Conservation (phyloP, 2,888 invertebrate species). For the Teleiodes luculella region DNA sequence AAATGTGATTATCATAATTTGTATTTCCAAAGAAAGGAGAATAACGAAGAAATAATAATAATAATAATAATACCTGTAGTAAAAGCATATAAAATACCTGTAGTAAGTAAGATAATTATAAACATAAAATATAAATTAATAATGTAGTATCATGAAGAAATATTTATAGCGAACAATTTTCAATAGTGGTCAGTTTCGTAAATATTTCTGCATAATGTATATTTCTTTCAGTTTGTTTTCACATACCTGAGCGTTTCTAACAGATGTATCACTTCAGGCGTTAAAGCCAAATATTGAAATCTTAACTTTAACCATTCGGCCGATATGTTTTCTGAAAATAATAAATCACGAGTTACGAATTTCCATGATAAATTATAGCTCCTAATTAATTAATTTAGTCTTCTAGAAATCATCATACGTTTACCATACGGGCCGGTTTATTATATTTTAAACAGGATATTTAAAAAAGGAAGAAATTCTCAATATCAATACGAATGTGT, state of each 20-base stretch:
- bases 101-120: slow-evolving; percentile 33
- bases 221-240: slow-evolving; percentile 34
- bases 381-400: too few species aligned
- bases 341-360: too few species aligned
- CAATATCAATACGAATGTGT: too few species aligned
- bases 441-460: too few species aligned
- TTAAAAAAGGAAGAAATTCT: too few species aligned
- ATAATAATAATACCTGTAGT: too few species aligned
- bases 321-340: slow-evolving; percentile 82
- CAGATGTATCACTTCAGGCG: slow-evolving; percentile 83
- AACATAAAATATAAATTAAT: slow-evolving; percentile 31
- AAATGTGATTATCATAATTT: too few species aligned
- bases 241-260: slow-evolving; percentile 81
- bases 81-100: slow-evolving; percentile 39
- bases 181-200: slow-evolving; percentile 21
- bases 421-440: too few species aligned
- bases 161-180: slow-evolving; percentile 39
- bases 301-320: slow-evolving; percentile 88
- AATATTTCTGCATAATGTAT: slow-evolving; percentile 74
- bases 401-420: too few species aligned
- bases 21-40: too few species aligned
- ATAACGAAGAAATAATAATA: too few species aligned
- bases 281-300: slow-evolving; percentile 85
- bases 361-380: too few species aligned
- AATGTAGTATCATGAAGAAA: slow-evolving; percentile 67